phyloP scores from a whole-genome alignment of 1,140 invertebrate genomes.

The Bombus confusus region DNA sequence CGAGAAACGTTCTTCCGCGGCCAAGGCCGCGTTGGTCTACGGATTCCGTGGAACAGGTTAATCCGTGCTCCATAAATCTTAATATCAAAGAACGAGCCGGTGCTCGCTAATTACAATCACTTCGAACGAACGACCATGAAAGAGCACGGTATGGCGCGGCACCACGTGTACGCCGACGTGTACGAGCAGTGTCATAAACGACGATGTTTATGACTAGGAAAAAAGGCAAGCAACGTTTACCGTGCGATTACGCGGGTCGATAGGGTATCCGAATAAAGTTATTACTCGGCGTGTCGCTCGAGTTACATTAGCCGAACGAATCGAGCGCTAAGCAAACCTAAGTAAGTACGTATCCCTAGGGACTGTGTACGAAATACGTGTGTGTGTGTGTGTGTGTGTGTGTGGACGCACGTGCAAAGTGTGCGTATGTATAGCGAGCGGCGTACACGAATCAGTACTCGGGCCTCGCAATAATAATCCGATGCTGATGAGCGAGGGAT shows the following conservation, averaged over 20 bases:
- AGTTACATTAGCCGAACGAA: conserved; percentile 62
- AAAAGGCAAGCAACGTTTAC: conserved; percentile 56
- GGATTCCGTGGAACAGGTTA: neutral
- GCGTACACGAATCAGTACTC: conserved; percentile 26
- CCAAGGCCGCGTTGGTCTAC: neutral
- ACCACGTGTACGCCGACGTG: conserved; percentile 2
- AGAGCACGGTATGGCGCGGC: conserved; percentile 1
- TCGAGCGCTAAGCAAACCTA: conserved; percentile 43
- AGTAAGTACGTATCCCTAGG: neutral
- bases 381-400: neutral
- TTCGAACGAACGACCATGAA: conserved; percentile 62
- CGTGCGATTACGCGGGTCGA: conserved; percentile 70
- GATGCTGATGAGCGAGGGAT: conserved; percentile 60
- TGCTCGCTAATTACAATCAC: conserved; percentile 70
- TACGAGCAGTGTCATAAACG: conserved; percentile 64
- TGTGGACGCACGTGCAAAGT: conserved; percentile 14
- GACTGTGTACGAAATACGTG: neutral
- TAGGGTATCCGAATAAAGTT: conserved; percentile 73
- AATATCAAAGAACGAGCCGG: conserved; percentile 34
- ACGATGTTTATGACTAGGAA: conserved; percentile 62
- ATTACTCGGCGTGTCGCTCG: conserved; percentile 69
- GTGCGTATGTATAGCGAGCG: neutral
- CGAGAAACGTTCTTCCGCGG: neutral
- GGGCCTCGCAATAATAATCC: conserved; percentile 61
- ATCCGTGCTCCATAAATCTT: conserved; percentile 8